Percentiles rank a stretch among this genome's conserved stretches.
phyloP scores from a whole-genome alignment of 2,888 invertebrate species.

The Petrolisthes manimaculis region DNA sequence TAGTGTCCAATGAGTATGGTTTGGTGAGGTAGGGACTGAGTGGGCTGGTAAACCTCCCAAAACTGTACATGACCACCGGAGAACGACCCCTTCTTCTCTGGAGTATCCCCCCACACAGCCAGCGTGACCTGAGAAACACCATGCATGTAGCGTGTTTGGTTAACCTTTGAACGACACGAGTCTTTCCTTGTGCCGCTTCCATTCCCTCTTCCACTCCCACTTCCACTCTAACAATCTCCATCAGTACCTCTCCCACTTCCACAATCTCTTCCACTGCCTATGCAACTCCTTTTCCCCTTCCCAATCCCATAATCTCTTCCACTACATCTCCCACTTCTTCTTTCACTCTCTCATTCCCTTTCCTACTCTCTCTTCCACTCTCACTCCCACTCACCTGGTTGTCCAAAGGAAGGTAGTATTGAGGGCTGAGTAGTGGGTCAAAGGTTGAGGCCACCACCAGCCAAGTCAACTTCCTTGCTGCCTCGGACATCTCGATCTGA shows the following conservation, averaged over 20 bases:
- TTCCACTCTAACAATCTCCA: too few relatives aligned
- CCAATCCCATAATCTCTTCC: too few relatives aligned
- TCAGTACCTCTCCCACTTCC: too few relatives aligned
- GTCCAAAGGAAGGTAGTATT: not conserved
- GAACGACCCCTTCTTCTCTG: not conserved
- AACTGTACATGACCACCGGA: not conserved
- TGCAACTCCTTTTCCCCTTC: too few relatives aligned
- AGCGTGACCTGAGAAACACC: conserved; percentile 4
- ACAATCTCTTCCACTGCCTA: too few relatives aligned
- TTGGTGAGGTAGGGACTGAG: not conserved
- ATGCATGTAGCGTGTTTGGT: not conserved
- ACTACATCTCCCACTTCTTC: too few relatives aligned
- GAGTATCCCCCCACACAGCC: conserved; percentile 1
- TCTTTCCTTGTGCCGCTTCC: too few relatives aligned
- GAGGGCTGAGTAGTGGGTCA: not conserved
- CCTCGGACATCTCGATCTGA: not conserved
- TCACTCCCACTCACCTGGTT: not conserved
- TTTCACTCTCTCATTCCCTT: too few relatives aligned
- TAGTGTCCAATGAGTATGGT: not conserved
- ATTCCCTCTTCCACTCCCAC: too few relatives aligned
- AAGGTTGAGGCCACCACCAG: not conserved
- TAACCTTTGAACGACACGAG: too few relatives aligned
- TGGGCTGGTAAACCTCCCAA: conserved; percentile 21
- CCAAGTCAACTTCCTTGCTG: not conserved
- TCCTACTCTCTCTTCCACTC: too few relatives aligned